phyloP scores from a whole-genome alignment of 2,797 vertebrate species.

The Microcaecilia unicolor region DNA sequence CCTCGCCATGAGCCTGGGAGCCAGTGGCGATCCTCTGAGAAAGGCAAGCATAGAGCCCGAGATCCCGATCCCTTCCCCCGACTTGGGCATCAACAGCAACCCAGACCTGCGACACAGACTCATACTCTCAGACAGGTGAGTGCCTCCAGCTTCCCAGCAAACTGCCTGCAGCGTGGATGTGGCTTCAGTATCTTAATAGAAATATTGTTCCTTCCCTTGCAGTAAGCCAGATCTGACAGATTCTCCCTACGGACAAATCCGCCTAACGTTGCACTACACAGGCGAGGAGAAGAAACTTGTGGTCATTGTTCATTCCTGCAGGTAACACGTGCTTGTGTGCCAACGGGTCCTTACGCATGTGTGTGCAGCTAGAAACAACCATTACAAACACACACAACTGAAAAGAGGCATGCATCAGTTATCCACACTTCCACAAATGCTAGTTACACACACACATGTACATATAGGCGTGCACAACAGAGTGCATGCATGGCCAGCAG shows the following conservation, averaged over 20 bases:
- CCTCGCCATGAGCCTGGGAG: slow-evolving; percentile 1
- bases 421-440: no score
- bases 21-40: slow-evolving; percentile 18
- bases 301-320: slow-evolving; percentile 73
- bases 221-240: slow-evolving; percentile 8
- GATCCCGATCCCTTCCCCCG: no score
- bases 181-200: no score
- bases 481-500: no score
- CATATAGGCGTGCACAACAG: no score
- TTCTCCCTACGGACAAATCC: slow-evolving; percentile 56
- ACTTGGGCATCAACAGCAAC: not conserved
- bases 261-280: slow-evolving; percentile 69
- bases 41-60: slow-evolving; percentile 3
- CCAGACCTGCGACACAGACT: slow-evolving; percentile 46
- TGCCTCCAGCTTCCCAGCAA: slow-evolving; percentile 4
- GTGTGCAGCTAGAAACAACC: no score
- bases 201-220: not conserved
- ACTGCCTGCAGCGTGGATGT: no score
- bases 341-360: slow-evolving; percentile 1
- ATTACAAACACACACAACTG: no score
- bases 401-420: no score
- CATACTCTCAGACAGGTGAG: slow-evolving; percentile 28
- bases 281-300: slow-evolving; percentile 66
- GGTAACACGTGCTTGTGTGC: slow-evolving; percentile 36
- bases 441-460: no score